A percentile compares a stretch with the other conserved stretches of the same genome.
These are phyloP conservation scores for Oscheius sp. DNA, from an alignment of 2,888 invertebrate species.

Conservation along the genomic window DNA sequence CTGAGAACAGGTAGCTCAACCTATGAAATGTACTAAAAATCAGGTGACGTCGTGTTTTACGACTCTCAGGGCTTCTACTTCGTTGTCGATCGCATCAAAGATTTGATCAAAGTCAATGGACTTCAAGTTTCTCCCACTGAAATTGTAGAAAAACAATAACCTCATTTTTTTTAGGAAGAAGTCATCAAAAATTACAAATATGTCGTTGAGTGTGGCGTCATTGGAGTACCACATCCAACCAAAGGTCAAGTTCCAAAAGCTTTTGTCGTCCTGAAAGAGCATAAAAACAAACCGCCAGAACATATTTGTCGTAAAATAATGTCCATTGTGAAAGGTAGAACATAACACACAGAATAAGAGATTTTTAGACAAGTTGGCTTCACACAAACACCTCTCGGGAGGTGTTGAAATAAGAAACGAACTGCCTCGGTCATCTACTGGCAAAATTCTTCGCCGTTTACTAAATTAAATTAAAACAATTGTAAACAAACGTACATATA, in stretches of 20 bases:
- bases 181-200: conserved; percentile 79
- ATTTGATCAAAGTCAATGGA: conserved; percentile 89
- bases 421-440: conserved; percentile 81
- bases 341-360: too few species aligned
- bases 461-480: conserved; percentile 14
- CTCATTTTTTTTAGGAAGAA: conserved; percentile 76
- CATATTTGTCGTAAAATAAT: conserved; percentile 11
- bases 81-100: conserved; percentile 86
- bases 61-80: conserved; percentile 82
- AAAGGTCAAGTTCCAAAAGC: conserved; percentile 72
- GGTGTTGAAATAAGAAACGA: conserved; percentile 78
- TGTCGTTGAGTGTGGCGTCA: conserved; percentile 82
- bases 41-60: conserved; percentile 85
- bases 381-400: conserved; percentile 80
- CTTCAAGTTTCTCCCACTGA: conserved; percentile 78
- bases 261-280: conserved; percentile 51
- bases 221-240: conserved; percentile 79
- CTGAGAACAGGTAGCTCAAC: conserved; percentile 74
- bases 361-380: conserved; percentile 81
- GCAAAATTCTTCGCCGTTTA: conserved; percentile 77
- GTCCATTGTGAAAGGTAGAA: conserved; percentile 54
- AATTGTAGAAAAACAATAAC: conserved; percentile 38
- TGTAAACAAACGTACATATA: too few species aligned
- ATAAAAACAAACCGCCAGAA: conserved; percentile 7
- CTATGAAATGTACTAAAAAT: conserved; percentile 69